Conservation (phyloP, 2,113 vertebrate species). For the Lutjanus erythropterus region DNA sequence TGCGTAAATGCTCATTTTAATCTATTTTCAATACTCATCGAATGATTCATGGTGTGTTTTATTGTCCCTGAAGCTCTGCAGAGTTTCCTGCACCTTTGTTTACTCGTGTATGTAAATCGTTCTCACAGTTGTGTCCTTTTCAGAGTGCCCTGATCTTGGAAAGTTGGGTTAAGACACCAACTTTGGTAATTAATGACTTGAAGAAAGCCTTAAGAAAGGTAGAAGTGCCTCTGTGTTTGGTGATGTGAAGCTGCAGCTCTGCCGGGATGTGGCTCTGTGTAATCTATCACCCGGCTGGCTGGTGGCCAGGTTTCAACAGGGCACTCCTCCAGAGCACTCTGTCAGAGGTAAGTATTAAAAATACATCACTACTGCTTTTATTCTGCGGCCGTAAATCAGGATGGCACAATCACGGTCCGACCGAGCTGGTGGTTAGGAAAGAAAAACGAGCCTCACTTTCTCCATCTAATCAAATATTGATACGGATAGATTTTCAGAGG, state of each 20-base stretch:
- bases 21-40: not conserved
- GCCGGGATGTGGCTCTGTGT: constrained; percentile 41
- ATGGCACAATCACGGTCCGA: constrained; percentile 8
- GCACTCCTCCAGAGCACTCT: constrained; percentile 36
- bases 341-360: constrained; percentile 66
- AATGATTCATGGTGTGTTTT: constrained; percentile 35
- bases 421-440: constrained; percentile 30
- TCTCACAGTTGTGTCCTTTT: not conserved
- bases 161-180: constrained; percentile 35
- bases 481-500: constrained; percentile 28
- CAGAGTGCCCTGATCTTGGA: not conserved
- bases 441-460: constrained; percentile 44
- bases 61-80: constrained; percentile 20
- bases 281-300: constrained; percentile 74
- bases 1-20: not conserved
- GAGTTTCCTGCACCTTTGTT: constrained; percentile 1
- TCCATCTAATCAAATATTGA: constrained; percentile 65
- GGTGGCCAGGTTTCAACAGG: constrained; percentile 50
- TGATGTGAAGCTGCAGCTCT: constrained; percentile 48
- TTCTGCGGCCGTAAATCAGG: constrained; percentile 54
- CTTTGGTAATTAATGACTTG: constrained; percentile 33
- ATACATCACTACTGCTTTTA: constrained; percentile 73
- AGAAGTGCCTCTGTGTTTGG: constrained; percentile 2
- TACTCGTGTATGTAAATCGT: not conserved
- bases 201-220: constrained; percentile 25